Evolutionary conservation across 2,888 invertebrate genomes (phyloP).

Genomic region (Cephus rjabovi): DNA sequence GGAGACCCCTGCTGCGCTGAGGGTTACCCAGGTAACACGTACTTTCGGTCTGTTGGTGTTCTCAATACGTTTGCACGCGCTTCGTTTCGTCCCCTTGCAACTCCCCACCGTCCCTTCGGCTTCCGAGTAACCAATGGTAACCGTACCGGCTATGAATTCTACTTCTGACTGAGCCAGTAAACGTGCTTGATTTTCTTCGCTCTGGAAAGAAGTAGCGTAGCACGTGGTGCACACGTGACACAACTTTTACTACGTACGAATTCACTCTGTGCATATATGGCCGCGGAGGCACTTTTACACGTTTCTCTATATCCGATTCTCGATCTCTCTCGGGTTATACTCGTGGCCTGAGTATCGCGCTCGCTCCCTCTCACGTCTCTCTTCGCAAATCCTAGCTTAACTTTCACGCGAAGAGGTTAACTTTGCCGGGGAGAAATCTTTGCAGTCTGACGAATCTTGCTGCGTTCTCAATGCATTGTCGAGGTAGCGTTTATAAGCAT

Average conservation of each 20-base stretch:
- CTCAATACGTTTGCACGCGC: not conserved
- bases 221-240: not conserved
- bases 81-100: not conserved
- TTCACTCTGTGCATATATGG: not conserved
- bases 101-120: not conserved
- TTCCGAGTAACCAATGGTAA: constrained; percentile 55
- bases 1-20: constrained; percentile 34
- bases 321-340: not conserved
- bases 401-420: constrained; percentile 1
- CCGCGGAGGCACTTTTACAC: not conserved
- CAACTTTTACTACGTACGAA: not conserved
- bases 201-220: not conserved
- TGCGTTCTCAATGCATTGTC: not conserved
- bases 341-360: not conserved
- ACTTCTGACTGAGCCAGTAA: not conserved
- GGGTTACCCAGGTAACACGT: constrained; percentile 59
- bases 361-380: constrained; percentile 15
- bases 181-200: not conserved
- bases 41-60: constrained; percentile 23
- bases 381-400: constrained; percentile 14
- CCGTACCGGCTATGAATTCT: constrained; percentile 26
- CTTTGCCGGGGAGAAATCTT: not conserved
- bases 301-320: not conserved
- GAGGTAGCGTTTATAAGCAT: not conserved
- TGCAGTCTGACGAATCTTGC: not conserved